Evolutionary conservation across 2,888 invertebrate species (phyloP), one percentile per base, ranked within the genome.

Genomic region (Sisyra nigra): DNA sequence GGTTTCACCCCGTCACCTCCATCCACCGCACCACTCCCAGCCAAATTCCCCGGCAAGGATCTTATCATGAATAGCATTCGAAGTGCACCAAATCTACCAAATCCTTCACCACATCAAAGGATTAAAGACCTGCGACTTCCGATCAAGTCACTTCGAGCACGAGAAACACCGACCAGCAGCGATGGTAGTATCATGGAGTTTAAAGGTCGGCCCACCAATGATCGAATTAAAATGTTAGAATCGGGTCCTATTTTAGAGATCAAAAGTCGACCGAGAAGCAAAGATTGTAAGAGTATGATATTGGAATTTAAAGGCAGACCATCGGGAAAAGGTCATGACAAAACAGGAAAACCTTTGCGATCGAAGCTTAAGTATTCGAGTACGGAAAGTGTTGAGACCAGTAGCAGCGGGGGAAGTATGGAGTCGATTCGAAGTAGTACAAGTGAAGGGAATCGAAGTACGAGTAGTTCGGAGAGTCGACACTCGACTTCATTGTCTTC

Each of bases 331-430:
- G 18, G 15, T 57, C 67, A 68, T 63, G 55, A 68, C 65, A 66
- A 68, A 66, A 67, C 68, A 65, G 68, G 68, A 61, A 68, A 68
- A 62, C 67, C 68, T 66, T 65, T 67, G 62, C 68, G 68, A 55
- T 76, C 76, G 60, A 77, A 78, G 49, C 61, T 62, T 44, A 72
- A 72, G 51, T 82, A 77, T 60, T 81, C 80, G 6, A 86, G 86
- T 54, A 85, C 85, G 24, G 87, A 87, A 62, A 85, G 85, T 59
- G 84, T 87, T 75, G 84, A 84, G 29, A 85, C 84, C 6, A 86
- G 84, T 55, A 85, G 85, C 62, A 85, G 85, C 56, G 84, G 83
- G 41, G 85, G 84, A 35, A 87, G 87, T 60, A 80, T 88, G 79
- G 88, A 88, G 57, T 87, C 87, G 44, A 65, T 88, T 48, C 73